phyloP scores from a whole-genome alignment of 2,888 invertebrate genomes.

The Ceratothoa steindachneri region DNA sequence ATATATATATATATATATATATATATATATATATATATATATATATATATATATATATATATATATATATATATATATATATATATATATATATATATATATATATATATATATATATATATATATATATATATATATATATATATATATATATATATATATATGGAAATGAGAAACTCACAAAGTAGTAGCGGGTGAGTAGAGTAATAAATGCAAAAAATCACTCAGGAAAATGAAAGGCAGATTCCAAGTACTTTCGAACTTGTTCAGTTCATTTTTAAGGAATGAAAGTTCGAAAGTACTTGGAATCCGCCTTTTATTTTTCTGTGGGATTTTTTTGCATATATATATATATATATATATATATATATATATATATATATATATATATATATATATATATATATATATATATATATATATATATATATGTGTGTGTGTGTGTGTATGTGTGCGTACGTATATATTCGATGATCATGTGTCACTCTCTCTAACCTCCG shows the following conservation, averaged over 20 bases:
- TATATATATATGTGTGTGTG: neutral
- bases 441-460: neutral
- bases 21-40: neutral
- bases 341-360: neutral
- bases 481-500: neutral
- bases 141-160: neutral
- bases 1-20: neutral
- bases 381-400: neutral
- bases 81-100: neutral
- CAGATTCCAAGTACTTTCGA: too few relatives aligned
- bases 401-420: neutral
- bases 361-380: neutral
- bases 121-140: neutral
- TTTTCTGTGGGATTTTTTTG: too few relatives aligned
- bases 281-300: too few relatives aligned
- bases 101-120: neutral
- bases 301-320: too few relatives aligned
- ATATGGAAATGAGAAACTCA: too few relatives aligned
- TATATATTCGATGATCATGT: neutral
- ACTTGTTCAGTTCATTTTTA: too few relatives aligned
- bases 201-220: too few relatives aligned
- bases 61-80: neutral
- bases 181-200: too few relatives aligned
- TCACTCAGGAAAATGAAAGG: too few relatives aligned
- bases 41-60: neutral